Base-by-base conservation (phyloP, 2,113 vertebrate genomes). In the Ifrita kowaldi region DNA sequence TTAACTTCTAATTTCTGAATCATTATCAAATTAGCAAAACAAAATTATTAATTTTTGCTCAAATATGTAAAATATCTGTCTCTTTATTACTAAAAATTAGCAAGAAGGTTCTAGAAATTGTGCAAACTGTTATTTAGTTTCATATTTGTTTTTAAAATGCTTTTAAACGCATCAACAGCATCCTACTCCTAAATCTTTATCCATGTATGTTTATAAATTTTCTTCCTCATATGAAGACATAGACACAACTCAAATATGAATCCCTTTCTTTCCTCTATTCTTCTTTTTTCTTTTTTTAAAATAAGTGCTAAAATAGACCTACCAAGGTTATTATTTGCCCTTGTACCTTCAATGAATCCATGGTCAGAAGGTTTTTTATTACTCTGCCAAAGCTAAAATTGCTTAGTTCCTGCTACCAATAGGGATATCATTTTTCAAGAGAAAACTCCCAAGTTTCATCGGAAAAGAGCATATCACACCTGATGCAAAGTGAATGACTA, bases 301-400 rank as follows among this genome's bases (percentile, higher is more conserved):
- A 77, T 95, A 98, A 97, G 94, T 97, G 84, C 78, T 97, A 37
- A 95, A 97, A 97, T 97, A 97, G 82, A 97, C 81, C 35, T 95
- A 95, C 96, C 96, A 97, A 98, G 97, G 96, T 98, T 98, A 98
- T 97, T 97, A 95, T 96, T 88, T 97, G 97, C 97, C 97, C 97
- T 98, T 98, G 97, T 63, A 97, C 97, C 91, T 97, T 88, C 96
- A 89, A 68, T 93, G 95, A 98, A 98, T 97, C 93, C 94, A 83
- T 93, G 71, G 91, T 91, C 97, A 97, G 92, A 97, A 96, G 95
- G 84, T 91, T 97, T 98, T 98, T 98, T 98, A 97, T 98, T 97
- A 96, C 95, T 96, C 95, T 97, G 95, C 97, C 93, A 84, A 96
- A 93, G 90, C 95, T 98, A 97, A 98, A 98, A 98, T 96, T 97